Evolutionary conservation across 2,888 invertebrate species (phyloP).

Genomic region (Caenorhabditis panamensis): DNA sequence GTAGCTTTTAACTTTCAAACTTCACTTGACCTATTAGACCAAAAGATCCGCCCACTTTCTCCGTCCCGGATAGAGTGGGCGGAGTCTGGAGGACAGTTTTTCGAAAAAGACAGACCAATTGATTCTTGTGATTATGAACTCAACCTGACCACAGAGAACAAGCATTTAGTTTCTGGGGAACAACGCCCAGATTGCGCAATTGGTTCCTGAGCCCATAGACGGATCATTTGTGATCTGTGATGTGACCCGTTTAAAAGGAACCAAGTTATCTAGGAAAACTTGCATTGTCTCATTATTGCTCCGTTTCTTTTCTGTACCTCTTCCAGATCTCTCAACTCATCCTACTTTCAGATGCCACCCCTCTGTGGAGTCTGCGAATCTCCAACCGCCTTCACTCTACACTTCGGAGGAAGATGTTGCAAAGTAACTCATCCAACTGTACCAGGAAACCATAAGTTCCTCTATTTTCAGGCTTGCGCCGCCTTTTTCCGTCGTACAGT

Average conservation of each 20-base stretch:
- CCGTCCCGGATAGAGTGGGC: background rate
- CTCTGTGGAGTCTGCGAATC: conserved; percentile 68
- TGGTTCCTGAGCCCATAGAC: background rate
- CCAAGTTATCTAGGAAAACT: too few species aligned
- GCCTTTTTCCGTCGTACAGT: conserved; percentile 72
- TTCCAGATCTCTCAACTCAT: background rate
- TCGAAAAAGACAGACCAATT: conserved; percentile 3
- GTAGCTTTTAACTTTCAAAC: background rate
- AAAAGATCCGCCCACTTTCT: background rate
- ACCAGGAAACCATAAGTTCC: too few species aligned
- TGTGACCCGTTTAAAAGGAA: background rate
- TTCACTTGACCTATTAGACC: background rate
- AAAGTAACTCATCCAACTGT: conserved; percentile 42
- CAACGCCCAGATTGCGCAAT: background rate
- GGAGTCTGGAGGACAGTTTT: conserved; percentile 2
- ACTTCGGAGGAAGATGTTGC: conserved; percentile 67
- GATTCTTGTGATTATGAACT: background rate
- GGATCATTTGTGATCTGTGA: conserved; percentile 36
- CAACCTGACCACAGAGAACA: conserved; percentile 33
- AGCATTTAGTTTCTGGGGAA: background rate
- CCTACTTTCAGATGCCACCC: conserved; percentile 49
- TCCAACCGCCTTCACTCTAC: conserved; percentile 66
- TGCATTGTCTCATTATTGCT: conserved; percentile 13
- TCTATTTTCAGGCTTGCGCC: conserved; percentile 71
- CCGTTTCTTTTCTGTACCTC: too few species aligned